Conservation (phyloP, 53 echinoderm and acorn worm species). For the Patiria pectinifera region DNA sequence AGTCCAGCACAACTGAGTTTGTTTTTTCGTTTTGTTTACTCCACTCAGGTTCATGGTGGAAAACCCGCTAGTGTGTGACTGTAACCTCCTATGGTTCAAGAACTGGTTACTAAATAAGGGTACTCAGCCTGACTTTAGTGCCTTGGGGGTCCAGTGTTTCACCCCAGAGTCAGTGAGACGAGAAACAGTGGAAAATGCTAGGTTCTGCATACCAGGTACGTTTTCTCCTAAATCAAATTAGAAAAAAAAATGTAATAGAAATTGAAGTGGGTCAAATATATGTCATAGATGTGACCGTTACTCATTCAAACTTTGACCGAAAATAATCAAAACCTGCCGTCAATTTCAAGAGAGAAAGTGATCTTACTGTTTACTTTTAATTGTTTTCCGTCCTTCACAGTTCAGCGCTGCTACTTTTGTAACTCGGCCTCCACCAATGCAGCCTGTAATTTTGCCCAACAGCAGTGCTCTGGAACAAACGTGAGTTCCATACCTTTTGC, state of each 20-base stretch:
- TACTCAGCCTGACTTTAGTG: not conserved
- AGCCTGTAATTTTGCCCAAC: conserved; percentile 42
- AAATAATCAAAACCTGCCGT: no score
- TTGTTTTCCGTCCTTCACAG: not conserved
- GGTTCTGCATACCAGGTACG: conserved; percentile 34
- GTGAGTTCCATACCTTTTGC: conserved; percentile 9
- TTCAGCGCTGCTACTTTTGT: conserved; percentile 47
- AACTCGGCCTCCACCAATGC: conserved; percentile 23
- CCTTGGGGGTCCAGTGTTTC: conserved; percentile 32
- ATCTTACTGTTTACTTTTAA: no score
- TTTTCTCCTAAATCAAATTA: not conserved
- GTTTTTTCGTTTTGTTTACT: not conserved
- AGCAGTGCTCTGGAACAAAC: conserved; percentile 12
- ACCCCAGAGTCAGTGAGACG: conserved; percentile 2
- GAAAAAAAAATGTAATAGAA: not conserved
- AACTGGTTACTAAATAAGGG: conserved; percentile 60
- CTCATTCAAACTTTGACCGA: no score
- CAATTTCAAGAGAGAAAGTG: no score
- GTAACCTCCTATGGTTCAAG: conserved; percentile 67
- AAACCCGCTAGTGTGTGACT: conserved; percentile 65
- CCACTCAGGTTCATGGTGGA: conserved; percentile 29
- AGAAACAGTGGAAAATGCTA: not conserved
- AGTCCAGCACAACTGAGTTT: not conserved
- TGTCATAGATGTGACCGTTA: no score
- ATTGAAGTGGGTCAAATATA: no score